phyloP scores from a whole-genome alignment of 2,888 invertebrate genomes.

The Drosophila recens region DNA sequence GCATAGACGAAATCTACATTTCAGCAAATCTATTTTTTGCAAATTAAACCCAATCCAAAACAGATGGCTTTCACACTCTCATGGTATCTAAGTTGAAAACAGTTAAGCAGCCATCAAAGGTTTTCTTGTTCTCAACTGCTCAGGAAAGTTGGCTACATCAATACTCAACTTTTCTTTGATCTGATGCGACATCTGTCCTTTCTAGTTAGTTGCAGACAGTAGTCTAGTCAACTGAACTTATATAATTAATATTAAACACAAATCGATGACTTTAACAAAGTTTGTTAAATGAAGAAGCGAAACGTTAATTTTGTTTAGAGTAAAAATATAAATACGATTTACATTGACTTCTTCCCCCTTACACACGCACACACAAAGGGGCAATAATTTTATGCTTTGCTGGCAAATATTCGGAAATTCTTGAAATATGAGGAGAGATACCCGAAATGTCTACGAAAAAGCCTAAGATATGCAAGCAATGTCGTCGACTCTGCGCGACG shows the following conservation, averaged over 20 bases:
- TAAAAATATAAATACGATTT: conserved; percentile 13
- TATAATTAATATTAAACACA: conserved; percentile 1
- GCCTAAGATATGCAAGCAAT: conserved; percentile 60
- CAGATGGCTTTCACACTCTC: not conserved
- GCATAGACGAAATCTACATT: too few species aligned
- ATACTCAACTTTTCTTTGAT: conserved; percentile 22
- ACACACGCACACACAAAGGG: conserved; percentile 12
- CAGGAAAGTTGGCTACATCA: conserved; percentile 7
- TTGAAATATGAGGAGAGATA: conserved; percentile 21
- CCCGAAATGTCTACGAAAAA: conserved; percentile 36
- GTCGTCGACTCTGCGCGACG: conserved; percentile 46
- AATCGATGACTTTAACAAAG: conserved; percentile 14
- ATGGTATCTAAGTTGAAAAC: not conserved
- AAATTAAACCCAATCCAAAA: not conserved
- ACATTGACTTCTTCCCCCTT: not conserved
- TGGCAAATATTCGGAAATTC: conserved; percentile 42
- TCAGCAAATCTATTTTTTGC: too few species aligned
- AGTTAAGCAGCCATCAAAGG: not conserved
- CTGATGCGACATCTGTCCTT: conserved; percentile 15
- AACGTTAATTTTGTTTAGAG: conserved; percentile 11
- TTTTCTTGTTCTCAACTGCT: not conserved
- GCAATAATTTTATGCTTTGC: conserved; percentile 38
- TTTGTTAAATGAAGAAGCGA: conserved; percentile 4
- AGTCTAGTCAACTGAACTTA: conserved; percentile 17
- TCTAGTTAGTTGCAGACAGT: not conserved